phyloP scores from a whole-genome alignment of 2,113 vertebrate species.

The Zingel zingel region DNA sequence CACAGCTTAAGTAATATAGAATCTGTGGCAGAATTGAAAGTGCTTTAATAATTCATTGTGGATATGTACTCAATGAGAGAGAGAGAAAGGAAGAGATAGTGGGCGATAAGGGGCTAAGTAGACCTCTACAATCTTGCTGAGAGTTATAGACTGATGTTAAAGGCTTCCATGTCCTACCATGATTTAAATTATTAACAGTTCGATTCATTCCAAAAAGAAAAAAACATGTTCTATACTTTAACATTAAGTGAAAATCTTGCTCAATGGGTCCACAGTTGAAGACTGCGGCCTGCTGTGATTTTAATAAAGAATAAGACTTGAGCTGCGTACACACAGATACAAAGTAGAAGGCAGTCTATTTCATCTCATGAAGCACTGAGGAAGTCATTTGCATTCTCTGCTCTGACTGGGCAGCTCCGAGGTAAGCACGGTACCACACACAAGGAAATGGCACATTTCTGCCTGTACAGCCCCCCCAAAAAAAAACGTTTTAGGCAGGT shows the following conservation, averaged over 20 bases:
- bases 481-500: no score
- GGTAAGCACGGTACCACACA: neutral
- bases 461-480: no score
- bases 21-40: conserved; percentile 66
- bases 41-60: conserved; percentile 77
- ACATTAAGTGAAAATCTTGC: conserved; percentile 18
- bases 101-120: conserved; percentile 31
- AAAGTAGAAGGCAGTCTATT: neutral
- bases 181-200: conserved; percentile 66
- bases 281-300: conserved; percentile 6
- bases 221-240: conserved; percentile 12
- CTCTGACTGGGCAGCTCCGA: neutral
- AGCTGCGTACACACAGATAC: neutral
- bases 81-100: conserved; percentile 29
- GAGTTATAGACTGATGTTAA: conserved; percentile 51
- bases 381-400: neutral
- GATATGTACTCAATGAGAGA: conserved; percentile 46
- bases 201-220: conserved; percentile 38
- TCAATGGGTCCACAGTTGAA: neutral
- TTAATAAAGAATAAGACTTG: conserved; percentile 11
- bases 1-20: conserved; percentile 75
- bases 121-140: conserved; percentile 18
- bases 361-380: neutral
- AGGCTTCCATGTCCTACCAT: conserved; percentile 39
- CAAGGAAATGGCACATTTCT: accelerated